Evolutionary conservation across 2,888 invertebrate species (phyloP).

Genomic region (Amblyjoppa proteus): DNA sequence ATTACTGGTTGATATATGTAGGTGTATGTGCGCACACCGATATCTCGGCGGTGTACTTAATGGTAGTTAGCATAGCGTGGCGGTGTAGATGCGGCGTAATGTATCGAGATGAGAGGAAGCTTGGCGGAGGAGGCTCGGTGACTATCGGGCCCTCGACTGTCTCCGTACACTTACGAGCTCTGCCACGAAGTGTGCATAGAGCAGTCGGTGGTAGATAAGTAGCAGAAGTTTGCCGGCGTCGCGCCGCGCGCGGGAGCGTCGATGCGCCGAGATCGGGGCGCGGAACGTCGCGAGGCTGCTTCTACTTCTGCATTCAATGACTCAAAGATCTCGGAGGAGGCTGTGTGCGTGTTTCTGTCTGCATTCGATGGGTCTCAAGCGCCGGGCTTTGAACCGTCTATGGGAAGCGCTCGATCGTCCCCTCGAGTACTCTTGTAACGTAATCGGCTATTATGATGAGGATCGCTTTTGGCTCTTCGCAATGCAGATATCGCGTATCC

Average conservation of each 20-base stretch:
- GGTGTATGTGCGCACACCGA: constrained; percentile 1
- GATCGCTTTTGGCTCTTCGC: background rate
- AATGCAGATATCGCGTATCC: background rate
- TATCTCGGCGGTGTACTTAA: background rate
- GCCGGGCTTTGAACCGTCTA: constrained; percentile 16
- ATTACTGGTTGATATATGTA: constrained; percentile 9
- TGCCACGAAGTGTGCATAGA: background rate
- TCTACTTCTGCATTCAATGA: constrained; percentile 29
- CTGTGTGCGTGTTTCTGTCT: background rate
- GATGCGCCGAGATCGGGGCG: constrained; percentile 33
- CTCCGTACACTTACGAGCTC: background rate
- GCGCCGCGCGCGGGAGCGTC: constrained; percentile 32
- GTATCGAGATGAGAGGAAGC: constrained; percentile 32
- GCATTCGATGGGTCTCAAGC: constrained; percentile 19
- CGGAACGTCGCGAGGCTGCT: constrained; percentile 32
- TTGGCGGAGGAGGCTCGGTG: background rate
- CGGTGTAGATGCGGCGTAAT: constrained; percentile 5
- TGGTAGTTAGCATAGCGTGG: constrained; percentile 11
- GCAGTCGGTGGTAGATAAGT: constrained; percentile 4
- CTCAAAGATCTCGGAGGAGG: constrained; percentile 37
- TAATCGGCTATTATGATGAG: constrained; percentile 3
- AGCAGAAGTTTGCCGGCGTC: constrained; percentile 26
- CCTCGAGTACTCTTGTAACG: background rate
- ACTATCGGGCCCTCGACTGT: background rate
- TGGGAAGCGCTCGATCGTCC: constrained; percentile 29